A percentile compares a stretch with the other conserved stretches of the same genome.
These are phyloP conservation scores for Petrocephalus schoutedeni DNA, from an alignment of 2,797 vertebrate genomes.

Conservation along the genomic window DNA sequence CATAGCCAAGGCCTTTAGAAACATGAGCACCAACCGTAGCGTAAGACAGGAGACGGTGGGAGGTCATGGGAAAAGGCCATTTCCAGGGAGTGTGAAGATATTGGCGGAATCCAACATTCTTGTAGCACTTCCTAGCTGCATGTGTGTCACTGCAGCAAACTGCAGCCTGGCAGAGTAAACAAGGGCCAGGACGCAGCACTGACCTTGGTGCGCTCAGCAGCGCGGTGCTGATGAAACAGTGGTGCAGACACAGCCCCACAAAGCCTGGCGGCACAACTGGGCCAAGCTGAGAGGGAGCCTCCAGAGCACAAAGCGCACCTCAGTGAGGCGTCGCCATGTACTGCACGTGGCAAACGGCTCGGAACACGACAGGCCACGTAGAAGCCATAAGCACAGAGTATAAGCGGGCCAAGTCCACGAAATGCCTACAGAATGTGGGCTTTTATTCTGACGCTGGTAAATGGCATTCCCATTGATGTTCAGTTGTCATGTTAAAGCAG, in stretches of 20 bases:
- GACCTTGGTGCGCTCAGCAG: background rate
- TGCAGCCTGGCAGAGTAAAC: constrained; percentile 8
- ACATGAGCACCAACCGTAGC: background rate
- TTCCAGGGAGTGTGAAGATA: background rate
- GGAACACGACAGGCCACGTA: background rate
- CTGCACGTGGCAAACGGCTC: background rate
- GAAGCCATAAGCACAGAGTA: background rate
- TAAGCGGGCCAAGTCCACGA: background rate
- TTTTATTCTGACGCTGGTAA: background rate
- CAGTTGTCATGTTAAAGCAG: background rate
- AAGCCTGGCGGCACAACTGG: background rate
- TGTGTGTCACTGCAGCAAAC: constrained; percentile 14
- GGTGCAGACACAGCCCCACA: background rate
- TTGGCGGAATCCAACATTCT: background rate
- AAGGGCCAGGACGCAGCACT: background rate
- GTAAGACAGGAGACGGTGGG: background rate
- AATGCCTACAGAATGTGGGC: background rate
- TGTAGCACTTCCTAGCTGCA: background rate
- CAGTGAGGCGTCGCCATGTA: background rate
- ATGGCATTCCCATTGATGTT: background rate
- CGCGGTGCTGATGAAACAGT: background rate
- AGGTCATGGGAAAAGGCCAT: background rate
- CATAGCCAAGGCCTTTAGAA: background rate
- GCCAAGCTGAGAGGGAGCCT: background rate
- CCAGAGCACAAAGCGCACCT: background rate